Base-by-base conservation (phyloP, 1,140 invertebrate genomes). In the Aphelinus certus region DNA sequence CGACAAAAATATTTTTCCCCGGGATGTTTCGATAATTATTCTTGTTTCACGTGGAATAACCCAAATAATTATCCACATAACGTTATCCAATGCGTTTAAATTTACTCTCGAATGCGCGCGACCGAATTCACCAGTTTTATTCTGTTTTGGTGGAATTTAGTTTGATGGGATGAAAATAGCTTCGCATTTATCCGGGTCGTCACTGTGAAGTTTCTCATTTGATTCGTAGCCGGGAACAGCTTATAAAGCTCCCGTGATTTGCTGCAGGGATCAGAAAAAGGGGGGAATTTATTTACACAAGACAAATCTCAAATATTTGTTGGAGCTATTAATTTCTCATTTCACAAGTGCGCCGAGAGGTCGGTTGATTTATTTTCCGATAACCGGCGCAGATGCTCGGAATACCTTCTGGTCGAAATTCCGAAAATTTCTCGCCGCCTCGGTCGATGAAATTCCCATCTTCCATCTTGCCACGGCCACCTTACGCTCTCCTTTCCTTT, bases 391-490 rank as follows among this genome's bases (percentile, higher is more conserved):
- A 51, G 42, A 70, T 70, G 57, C 68, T 43, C 68, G 1, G 57
- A 48, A 61, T 70, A 51, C 68, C 56, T 70, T 60, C 48, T 45
- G 68, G 47, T 61, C 57, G 68, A 61, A 61, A 70, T 70, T 70
- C 68, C 68, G 68, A 70, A 70, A 70, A 70, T 70, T 70, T 49
- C 57, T 61, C 68, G 48, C 68, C 68, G 51, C 56, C 56, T 61
- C 57, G 46, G 55, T 68, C 57, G 68, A 70, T 70, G 68, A 70
- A 70, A 70, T 70, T 61, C 68, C 68, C 68, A 51, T 51, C 57
- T 57, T 68, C 61, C 46, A 63, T 63, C 66, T 70, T 51, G 46
- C 57, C 48, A 70, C 57, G 57, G 26, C 60, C 3, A 68, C 56
- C 66, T 57, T 56, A 49, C 45, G 26, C 56, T n/a, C 66, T 48